Evolutionary conservation across 2,113 vertebrate genomes (phyloP), one percentile per base, ranked within the genome.

Genomic region (Python bivittatus): DNA sequence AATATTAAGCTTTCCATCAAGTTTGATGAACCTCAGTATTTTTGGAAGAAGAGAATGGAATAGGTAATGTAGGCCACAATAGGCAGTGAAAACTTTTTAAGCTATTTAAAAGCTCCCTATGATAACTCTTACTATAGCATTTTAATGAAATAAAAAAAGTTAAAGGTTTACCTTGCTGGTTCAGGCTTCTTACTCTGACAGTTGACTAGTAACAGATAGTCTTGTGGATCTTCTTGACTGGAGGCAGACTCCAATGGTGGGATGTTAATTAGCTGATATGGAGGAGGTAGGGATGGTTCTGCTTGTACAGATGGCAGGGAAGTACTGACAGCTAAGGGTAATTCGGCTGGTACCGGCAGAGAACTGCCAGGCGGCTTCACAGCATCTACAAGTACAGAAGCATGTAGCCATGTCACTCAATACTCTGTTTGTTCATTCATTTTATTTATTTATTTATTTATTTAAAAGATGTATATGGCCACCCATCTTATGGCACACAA

Each of bases 101-200:
- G 22, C 17, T 17, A 42, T 17, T 42, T 2, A 79, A 33, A 79
- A 79, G 22, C 72, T 79, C 38, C 15, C 72, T 9, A 42, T 20
- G n/a, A 20, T 79, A 79, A 79, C 7, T 22, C 6, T 72, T 72
- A 72, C n/a, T 79, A 79, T 4, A 91, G 0, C 0, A 10, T 6
- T 72, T 72, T 4, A 25, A 61, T 64, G 56, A 10, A 13, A 38
- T 27, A 79, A 25, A 33, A 25, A 33, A 84, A 60, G 23, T 38
- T 9, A 88, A 42, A 60, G 61, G 79, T 95, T 98, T 96, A 99
- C 99, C 99, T 99, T 97, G 97, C 96, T 60, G 98, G 97, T 95
- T 99, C 99, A n/a, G 99, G 99, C 96, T 99, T 99, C 98, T 99
- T 99, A 98, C 99, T 99, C 97, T 99, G 98, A 97, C 99, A 99